Evolutionary conservation across 1,140 invertebrate species (phyloP).

Genomic region (Manduca sexta): DNA sequence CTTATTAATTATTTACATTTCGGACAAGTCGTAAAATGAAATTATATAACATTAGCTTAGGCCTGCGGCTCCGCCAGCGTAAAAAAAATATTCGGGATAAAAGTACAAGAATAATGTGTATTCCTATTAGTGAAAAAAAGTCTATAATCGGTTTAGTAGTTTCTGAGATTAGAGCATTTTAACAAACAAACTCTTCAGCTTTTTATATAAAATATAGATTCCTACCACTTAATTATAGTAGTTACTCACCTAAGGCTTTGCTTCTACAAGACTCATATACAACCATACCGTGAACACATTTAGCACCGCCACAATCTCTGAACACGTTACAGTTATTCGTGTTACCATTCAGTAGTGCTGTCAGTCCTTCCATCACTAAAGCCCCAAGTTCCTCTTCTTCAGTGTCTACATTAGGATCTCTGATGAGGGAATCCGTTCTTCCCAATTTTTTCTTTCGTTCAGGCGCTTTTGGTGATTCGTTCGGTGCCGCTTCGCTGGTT

Average conservation of each 20-base stretch:
- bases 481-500: conserved; percentile 9
- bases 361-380: conserved; percentile 90
- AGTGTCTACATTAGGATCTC: conserved; percentile 55
- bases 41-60: no score
- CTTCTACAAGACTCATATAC: conserved; percentile 88
- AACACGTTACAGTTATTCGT: conserved; percentile 93
- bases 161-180: no score
- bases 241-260: conserved; percentile 80
- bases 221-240: no score
- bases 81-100: no score
- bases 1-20: no score
- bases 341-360: conserved; percentile 85
- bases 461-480: conserved; percentile 49
- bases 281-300: conserved; percentile 92
- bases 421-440: conserved; percentile 70
- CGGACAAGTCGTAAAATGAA: no score
- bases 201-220: no score
- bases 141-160: no score
- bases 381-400: conserved; percentile 87
- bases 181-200: no score
- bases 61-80: no score
- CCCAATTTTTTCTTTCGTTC: conserved; percentile 52
- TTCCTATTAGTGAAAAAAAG: no score
- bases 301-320: conserved; percentile 92
- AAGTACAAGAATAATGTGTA: no score